Evolutionary conservation across 2,113 vertebrate species (phyloP), one percentile per base, ranked within the genome.

Genomic region (Eudyptes chrysolophus): DNA sequence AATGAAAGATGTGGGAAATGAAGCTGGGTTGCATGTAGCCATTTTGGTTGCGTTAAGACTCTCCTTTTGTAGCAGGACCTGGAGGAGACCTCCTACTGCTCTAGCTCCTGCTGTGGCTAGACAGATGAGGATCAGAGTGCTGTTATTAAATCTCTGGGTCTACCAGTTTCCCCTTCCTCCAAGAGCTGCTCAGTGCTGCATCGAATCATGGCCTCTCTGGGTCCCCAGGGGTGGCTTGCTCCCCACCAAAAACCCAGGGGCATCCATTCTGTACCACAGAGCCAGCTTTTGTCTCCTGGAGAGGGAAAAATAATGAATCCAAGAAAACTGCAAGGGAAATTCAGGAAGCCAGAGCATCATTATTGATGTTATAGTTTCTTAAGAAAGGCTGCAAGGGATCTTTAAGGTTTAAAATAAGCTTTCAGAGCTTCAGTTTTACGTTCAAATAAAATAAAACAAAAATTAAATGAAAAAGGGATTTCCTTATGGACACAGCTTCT

Each of bases 391-490:
- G 80, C 42, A 91, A 96, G 66, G 61, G 70, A 87, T 91, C 54
- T 85, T 89, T 83, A 93, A 77, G 62, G 25, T 83, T 89, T 94
- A 92, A 96, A 96, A 84, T 58, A 87, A 92, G 40, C 74, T 92
- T 69, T 82, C 89, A 87, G 86, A 91, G 54, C 66, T 87, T 94
- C 0, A 0, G 62, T 38, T 97, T 97, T 91, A 79, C 0, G 1
- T 94, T 96, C 84, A 93, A 93, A 93, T 92, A 68, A 96, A 96
- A 89, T 87, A 83, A 93, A 96, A 79, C 26, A 89, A 94, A 96
- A 96, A 84, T 52, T 17, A 93, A 93, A 87, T 69, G 34, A 87
- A 89, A 95, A 95, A 54, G 34, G 66, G 77, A 85, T 96, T 96
- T 97, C 38, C 91, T 87, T 89, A 84, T 77, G 92, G 70, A 85